A percentile compares a stretch with the other conserved stretches of the same genome.
Evolutionary conservation across 2,113 vertebrate species (phyloP).

Genomic region (Collichthys lucidus): DNA sequence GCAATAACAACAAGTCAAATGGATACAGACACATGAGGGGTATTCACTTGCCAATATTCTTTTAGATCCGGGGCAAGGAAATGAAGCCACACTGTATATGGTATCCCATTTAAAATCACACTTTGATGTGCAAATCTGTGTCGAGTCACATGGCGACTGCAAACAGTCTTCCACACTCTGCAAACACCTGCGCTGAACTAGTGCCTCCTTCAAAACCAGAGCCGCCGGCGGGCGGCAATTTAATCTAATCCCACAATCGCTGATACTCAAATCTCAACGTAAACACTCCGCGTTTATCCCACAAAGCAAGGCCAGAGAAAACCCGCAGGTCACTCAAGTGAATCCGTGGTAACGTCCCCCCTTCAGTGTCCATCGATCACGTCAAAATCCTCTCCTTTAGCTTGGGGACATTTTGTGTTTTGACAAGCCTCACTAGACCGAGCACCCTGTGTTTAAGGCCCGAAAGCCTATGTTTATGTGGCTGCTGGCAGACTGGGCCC

Average conservation of each 20-base stretch:
- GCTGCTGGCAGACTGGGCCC: slow-evolving; percentile 61
- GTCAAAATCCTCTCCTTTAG: slow-evolving; percentile 61
- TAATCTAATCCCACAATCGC: slow-evolving; percentile 56
- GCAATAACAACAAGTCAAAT: slow-evolving; percentile 76
- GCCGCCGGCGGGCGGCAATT: slow-evolving; percentile 45
- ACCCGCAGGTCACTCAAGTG: slow-evolving; percentile 52
- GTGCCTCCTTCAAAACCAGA: slow-evolving; percentile 36
- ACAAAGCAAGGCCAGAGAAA: slow-evolving; percentile 35
- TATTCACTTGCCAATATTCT: slow-evolving; percentile 69
- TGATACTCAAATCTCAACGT: slow-evolving; percentile 41
- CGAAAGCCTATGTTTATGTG: slow-evolving; percentile 74
- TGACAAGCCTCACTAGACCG: slow-evolving; percentile 69
- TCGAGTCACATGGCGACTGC: slow-evolving; percentile 46
- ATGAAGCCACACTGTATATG: slow-evolving; percentile 48
- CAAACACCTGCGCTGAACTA: slow-evolving; percentile 33
- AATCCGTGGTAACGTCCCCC: slow-evolving; percentile 60
- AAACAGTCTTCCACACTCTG: slow-evolving; percentile 26
- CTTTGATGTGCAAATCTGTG: slow-evolving; percentile 68
- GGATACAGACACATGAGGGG: slow-evolving; percentile 70
- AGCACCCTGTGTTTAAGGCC: slow-evolving; percentile 75
- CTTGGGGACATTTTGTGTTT: slow-evolving; percentile 74
- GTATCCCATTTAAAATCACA: slow-evolving; percentile 57
- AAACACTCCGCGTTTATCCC: slow-evolving; percentile 53
- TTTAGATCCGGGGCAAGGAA: slow-evolving; percentile 55
- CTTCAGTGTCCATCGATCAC: slow-evolving; percentile 66